These are phyloP conservation scores for Euzetes globulus DNA, from an alignment of 2,888 invertebrate genomes.

Conservation along the genomic window DNA sequence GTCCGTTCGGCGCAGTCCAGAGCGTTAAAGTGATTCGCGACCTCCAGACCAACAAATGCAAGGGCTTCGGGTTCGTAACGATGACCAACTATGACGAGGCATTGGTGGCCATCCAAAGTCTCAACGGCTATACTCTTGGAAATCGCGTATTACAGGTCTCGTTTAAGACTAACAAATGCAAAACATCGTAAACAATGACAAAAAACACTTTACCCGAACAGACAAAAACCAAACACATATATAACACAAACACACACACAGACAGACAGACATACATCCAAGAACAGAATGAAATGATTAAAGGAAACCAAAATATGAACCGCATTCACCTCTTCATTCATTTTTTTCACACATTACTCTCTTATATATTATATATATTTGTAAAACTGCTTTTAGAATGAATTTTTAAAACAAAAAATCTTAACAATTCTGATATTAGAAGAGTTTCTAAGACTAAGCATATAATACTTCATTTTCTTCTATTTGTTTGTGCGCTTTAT, in stretches of 20 bases:
- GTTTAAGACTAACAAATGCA: slow-evolving; percentile 66
- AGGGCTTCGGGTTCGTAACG: slow-evolving; percentile 95
- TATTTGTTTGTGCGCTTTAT: neutral
- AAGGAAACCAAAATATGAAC: neutral
- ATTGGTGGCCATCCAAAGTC: slow-evolving; percentile 86
- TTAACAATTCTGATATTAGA: neutral
- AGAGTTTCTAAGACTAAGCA: neutral
- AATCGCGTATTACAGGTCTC: slow-evolving; percentile 94
- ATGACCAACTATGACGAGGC: slow-evolving; percentile 99
- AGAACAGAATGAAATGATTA: neutral
- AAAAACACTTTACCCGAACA: neutral
- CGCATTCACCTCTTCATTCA: slow-evolving; percentile 10
- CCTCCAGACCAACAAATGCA: slow-evolving; percentile 91
- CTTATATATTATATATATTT: neutral
- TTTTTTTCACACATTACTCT: neutral
- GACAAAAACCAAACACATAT: neutral
- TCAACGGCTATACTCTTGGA: slow-evolving; percentile 91
- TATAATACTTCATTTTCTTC: neutral
- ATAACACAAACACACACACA: neutral
- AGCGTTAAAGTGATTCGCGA: slow-evolving; percentile 94
- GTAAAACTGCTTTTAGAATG: slow-evolving; percentile 7
- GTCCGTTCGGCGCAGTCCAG: slow-evolving; percentile 94
- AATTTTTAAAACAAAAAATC: neutral
- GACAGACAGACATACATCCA: too few relatives aligned
- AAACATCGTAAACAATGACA: slow-evolving; percentile 35